Conservation (phyloP, 2,797 vertebrate genomes). For the Prionace glauca region DNA sequence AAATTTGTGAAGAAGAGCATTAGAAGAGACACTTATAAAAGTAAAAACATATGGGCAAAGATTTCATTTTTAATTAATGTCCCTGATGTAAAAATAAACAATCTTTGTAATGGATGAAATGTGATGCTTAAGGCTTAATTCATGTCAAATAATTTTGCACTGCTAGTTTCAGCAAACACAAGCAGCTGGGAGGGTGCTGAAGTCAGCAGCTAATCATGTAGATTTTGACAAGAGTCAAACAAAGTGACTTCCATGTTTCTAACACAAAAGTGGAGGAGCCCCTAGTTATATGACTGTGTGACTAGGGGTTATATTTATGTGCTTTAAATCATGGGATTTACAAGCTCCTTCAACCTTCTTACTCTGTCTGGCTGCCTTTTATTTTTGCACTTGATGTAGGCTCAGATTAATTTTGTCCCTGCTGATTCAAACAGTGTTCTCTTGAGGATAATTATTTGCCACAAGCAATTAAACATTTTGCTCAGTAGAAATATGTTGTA, state of each 20-base stretch:
- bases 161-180: not conserved
- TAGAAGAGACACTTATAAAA: not conserved
- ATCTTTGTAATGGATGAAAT: not conserved
- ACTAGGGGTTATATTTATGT: not conserved
- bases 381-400: not conserved
- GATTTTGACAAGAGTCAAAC: not conserved
- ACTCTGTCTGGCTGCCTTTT: not conserved
- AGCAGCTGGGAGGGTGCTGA: not conserved
- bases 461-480: slow-evolving; percentile 25
- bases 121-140: not conserved
- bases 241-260: not conserved
- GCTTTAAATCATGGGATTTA: not conserved
- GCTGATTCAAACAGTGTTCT: slow-evolving; percentile 18
- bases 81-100: not conserved
- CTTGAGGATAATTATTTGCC: slow-evolving; percentile 25
- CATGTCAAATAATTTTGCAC: not conserved
- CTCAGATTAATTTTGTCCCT: slow-evolving; percentile 3
- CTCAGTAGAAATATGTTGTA: slow-evolving; percentile 23
- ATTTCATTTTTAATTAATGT: not conserved
- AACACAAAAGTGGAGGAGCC: not conserved
- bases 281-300: not conserved
- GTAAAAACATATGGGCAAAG: not conserved
- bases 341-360: not conserved
- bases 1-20: not conserved
- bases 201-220: not conserved